Evolutionary conservation across 1,140 invertebrate genomes (phyloP).

Genomic region (Bombus superbus): DNA sequence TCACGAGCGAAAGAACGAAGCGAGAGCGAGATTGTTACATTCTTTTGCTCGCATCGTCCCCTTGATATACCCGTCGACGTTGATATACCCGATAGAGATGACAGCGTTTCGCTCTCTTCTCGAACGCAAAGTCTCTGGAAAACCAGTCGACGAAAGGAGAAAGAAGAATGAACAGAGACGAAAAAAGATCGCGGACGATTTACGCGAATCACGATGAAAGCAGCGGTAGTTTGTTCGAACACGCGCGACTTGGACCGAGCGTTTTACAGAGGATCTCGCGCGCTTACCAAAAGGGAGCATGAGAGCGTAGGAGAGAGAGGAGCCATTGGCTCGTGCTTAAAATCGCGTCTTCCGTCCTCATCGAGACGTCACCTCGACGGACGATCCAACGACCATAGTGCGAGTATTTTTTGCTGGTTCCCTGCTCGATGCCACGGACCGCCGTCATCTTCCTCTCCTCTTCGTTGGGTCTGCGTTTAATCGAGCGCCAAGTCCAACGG

Average conservation of each 20-base stretch:
- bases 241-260: constrained; percentile 3
- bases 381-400: constrained; percentile 23
- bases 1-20: too few species aligned
- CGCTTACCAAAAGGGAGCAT: constrained; percentile 26
- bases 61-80: too few species aligned
- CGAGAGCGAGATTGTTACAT: too few species aligned
- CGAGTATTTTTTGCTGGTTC: constrained; percentile 28
- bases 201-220: background rate
- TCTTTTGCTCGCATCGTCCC: too few species aligned
- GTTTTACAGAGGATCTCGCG: constrained; percentile 39
- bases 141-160: background rate
- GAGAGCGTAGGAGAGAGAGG: constrained; percentile 6
- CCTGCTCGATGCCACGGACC: constrained; percentile 57
- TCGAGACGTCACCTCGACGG: background rate
- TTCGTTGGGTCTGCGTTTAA: background rate
- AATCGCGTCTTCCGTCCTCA: constrained; percentile 12
- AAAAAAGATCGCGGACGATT: background rate
- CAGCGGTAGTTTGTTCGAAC: constrained; percentile 7
- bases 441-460: background rate
- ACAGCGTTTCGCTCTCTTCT: background rate
- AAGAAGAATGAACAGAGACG: too few species aligned
- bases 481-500: constrained; percentile 2
- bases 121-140: background rate
- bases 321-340: constrained; percentile 25
- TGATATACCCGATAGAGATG: too few species aligned